Percentiles rank a stretch among this genome's conserved stretches.
Conservation (phyloP, 2,888 invertebrate species). For the Gerris lacustris region DNA sequence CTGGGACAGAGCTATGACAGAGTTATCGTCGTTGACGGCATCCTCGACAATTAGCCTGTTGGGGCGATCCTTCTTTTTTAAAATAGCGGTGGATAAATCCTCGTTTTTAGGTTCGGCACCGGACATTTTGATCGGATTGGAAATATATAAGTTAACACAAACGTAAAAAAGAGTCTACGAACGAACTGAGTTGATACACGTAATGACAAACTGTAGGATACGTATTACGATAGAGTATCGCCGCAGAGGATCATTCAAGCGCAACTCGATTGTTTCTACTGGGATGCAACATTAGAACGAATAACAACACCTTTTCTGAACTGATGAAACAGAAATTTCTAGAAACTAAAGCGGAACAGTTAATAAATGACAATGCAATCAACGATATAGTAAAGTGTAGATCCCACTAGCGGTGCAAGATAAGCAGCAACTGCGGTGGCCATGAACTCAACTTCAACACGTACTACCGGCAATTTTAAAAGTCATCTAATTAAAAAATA, state of each 20-base stretch:
- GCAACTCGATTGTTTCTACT: background rate
- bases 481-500: background rate
- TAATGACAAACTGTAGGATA: too few species aligned
- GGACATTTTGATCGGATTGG: background rate
- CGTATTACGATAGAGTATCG: background rate
- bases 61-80: constrained; percentile 91
- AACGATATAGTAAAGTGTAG: background rate
- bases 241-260: background rate
- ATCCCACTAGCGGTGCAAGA: background rate
- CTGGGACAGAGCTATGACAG: constrained; percentile 90
- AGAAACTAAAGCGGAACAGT: background rate
- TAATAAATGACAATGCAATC: background rate
- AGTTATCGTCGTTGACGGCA: constrained; percentile 95
- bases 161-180: background rate
- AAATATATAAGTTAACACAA: background rate
- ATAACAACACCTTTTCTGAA: background rate
- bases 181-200: too few species aligned
- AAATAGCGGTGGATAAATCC: constrained; percentile 71
- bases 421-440: background rate
- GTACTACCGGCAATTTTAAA: background rate
- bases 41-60: constrained; percentile 96
- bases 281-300: background rate
- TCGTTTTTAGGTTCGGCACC: constrained; percentile 7
- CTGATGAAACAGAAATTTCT: background rate
- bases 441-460: background rate